Conservation (phyloP, 2,113 vertebrate species). For the Mus spicilegus region DNA sequence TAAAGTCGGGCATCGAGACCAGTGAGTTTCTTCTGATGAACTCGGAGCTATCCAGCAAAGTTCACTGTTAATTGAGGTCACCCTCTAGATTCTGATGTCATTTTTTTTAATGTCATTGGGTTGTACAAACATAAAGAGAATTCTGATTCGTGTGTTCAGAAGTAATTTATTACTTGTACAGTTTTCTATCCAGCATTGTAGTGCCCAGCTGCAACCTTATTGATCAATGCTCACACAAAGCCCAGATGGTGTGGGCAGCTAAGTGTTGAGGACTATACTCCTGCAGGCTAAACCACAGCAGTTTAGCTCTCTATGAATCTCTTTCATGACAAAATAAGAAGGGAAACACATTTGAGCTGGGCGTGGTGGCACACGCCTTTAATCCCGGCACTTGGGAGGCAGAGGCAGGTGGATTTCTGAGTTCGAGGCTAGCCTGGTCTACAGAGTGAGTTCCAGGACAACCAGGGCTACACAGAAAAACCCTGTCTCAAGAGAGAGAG, state of each 20-base stretch:
- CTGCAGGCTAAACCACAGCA: not conserved
- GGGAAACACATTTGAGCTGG: not conserved
- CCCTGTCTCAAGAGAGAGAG: too few species aligned
- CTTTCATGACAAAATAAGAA: not conserved
- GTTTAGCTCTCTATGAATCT: not conserved
- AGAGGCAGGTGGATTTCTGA: too few species aligned
- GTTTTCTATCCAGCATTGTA: not conserved
- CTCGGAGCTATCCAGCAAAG: not conserved
- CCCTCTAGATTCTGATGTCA: not conserved
- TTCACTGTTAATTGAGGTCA: constrained; percentile 2
- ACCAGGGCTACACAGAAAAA: too few species aligned
- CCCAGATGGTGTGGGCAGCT: not conserved
- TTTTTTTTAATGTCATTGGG: constrained; percentile 6
- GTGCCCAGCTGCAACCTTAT: not conserved
- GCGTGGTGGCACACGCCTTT: too few species aligned
- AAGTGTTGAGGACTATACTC: not conserved
- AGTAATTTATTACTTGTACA: not conserved
- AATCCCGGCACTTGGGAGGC: too few species aligned
- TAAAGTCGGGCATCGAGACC: constrained; percentile 1
- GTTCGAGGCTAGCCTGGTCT: too few species aligned
- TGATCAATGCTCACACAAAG: not conserved
- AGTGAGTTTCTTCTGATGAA: constrained; percentile 41
- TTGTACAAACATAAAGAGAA: not conserved
- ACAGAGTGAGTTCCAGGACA: too few species aligned
- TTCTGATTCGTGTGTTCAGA: not conserved